These are phyloP conservation scores for Lasioglossum morio DNA, from an alignment of 2,888 invertebrate genomes.

Conservation along the genomic window DNA sequence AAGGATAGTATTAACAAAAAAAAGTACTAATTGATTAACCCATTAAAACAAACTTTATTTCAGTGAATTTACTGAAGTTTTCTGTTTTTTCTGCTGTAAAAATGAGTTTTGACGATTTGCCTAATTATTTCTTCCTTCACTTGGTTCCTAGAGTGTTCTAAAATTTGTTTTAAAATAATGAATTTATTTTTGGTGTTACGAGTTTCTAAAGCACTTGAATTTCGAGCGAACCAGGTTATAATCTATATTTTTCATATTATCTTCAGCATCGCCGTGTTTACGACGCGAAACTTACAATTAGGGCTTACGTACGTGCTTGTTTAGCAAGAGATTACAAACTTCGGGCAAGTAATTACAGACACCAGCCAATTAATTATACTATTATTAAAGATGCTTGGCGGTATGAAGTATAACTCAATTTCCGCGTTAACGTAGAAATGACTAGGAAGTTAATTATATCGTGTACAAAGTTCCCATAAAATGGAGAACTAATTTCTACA, in stretches of 20 bases:
- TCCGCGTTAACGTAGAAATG: neutral
- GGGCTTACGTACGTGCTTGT: conserved; percentile 23
- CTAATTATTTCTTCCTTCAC: too few species aligned
- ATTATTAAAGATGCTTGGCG: conserved; percentile 23
- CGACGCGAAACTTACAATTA: conserved; percentile 7
- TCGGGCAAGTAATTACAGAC: conserved; percentile 24
- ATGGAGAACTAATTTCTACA: neutral
- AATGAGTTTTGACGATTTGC: too few species aligned
- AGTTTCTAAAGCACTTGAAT: neutral
- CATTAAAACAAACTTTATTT: neutral
- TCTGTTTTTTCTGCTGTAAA: too few species aligned
- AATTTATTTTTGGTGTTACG: neutral
- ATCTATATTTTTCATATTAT: neutral
- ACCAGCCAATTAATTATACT: conserved; percentile 32
- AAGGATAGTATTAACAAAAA: neutral
- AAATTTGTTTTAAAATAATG: too few species aligned
- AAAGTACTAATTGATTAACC: neutral
- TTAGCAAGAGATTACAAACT: conserved; percentile 27
- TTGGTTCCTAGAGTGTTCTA: too few species aligned
- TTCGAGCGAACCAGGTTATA: neutral
- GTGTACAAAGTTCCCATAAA: neutral
- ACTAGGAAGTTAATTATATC: neutral
- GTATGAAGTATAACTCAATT: conserved; percentile 7
- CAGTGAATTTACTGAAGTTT: neutral
- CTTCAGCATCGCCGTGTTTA: neutral